These are phyloP conservation scores for Scomber japonicus DNA, from an alignment of 2,113 vertebrate species.

Conservation along the genomic window DNA sequence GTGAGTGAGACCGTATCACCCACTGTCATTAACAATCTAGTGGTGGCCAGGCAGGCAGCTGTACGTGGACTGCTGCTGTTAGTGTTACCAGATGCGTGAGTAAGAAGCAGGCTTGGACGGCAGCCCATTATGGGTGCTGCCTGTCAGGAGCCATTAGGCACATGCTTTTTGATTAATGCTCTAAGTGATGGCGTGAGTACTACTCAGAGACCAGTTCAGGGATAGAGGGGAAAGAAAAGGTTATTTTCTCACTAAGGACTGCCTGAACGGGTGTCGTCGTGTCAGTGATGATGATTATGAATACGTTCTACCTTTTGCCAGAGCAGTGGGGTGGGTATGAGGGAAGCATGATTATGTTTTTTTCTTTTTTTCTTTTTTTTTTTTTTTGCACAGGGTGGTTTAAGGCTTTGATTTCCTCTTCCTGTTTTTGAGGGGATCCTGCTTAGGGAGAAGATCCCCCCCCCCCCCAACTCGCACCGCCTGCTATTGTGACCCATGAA, in stretches of 20 bases:
- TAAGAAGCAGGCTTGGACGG: constrained; percentile 81
- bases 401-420: constrained; percentile 73
- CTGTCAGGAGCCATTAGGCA: constrained; percentile 93
- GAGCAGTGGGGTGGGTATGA: constrained; percentile 14
- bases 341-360: constrained; percentile 13
- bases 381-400: constrained; percentile 41
- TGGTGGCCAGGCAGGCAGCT: constrained; percentile 65
- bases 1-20: constrained; percentile 66
- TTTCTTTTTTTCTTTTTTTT: not conserved
- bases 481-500: constrained; percentile 85
- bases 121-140: constrained; percentile 83
- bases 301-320: constrained; percentile 49
- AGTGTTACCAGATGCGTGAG: constrained; percentile 78
- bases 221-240: constrained; percentile 84
- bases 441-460: constrained; percentile 63
- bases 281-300: constrained; percentile 81
- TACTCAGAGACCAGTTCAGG: constrained; percentile 81
- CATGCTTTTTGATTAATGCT: constrained; percentile 92
- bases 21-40: constrained; percentile 68
- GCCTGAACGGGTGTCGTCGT: constrained; percentile 59
- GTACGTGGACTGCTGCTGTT: constrained; percentile 71
- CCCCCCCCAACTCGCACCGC: constrained; percentile 49
- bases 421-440: constrained; percentile 71
- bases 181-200: constrained; percentile 90
- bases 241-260: constrained; percentile 88